Evolutionary conservation across 1,140 invertebrate genomes (phyloP), one percentile per base, ranked within the genome.

Genomic region (Micrasema minimum): DNA sequence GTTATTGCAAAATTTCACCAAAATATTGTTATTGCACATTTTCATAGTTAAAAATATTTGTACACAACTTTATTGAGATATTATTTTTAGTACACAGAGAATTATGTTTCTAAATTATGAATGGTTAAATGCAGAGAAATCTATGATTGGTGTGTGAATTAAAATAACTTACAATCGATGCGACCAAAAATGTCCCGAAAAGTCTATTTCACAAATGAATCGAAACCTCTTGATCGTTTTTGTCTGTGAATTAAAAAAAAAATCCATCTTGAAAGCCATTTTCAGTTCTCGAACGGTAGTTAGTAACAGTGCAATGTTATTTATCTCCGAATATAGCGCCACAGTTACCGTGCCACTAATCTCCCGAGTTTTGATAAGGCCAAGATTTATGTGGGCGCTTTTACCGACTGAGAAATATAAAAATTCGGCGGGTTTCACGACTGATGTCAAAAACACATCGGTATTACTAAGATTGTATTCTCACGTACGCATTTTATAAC

Each of bases 391-490:
- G 5, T n/a, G n/a, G 18, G 55, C 22, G 55, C 22, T 41, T 26
- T 38, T 43, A 16, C 26, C n/a, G 26, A 10, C 14, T 41, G 18
- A 38, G 37, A 59, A 59, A 59, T 41, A 59, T 59, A 59, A 38
- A 26, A 59, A 59, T 41, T 59, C 18, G 10, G n/a, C 16, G 55
- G 55, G 16, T 22, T 59, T 18, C 55, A 9, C 7, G 11, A 35
- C 55, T 20, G 2, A 59, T 9, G 18, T 12, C 37, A 12, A 12
- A 59, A 59, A 41, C 38, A 59, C 55, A 41, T 41, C 10, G 4
- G 18, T 59, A 20, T 59, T 59, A 59, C 37, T 59, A 14, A 35
- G 14, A 57, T 57, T 57, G 53, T 57, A 37, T 57, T 37, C 23
- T 35, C 53, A 38, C 53, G 31, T 35, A 5, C 31, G 53, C 23